These are phyloP conservation scores for Datnioides undecimradiatus DNA, from an alignment of 2,113 vertebrate genomes.

Conservation along the genomic window DNA sequence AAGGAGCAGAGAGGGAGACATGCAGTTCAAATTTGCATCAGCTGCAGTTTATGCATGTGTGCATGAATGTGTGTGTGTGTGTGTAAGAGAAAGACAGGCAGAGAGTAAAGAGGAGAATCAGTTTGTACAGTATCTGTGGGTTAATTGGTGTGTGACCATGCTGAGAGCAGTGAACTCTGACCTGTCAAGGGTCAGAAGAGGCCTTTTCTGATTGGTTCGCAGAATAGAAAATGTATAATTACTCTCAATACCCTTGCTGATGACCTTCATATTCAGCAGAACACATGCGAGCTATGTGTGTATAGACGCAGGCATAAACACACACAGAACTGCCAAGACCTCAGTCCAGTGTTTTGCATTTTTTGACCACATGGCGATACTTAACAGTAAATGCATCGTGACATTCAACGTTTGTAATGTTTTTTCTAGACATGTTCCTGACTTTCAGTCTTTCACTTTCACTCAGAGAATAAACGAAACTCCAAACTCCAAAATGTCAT, in stretches of 20 bases:
- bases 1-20: slow-evolving; percentile 27
- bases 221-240: slow-evolving; percentile 67
- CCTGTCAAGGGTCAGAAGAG: slow-evolving; percentile 34
- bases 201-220: slow-evolving; percentile 62
- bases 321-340: neutral
- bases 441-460: too few relatives aligned
- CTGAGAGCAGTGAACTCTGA: slow-evolving; percentile 63
- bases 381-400: neutral
- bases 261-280: slow-evolving; percentile 63
- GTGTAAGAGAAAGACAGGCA: neutral
- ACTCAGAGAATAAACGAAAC: neutral
- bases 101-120: slow-evolving; percentile 5
- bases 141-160: slow-evolving; percentile 74
- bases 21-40: slow-evolving; percentile 41
- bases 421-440: neutral
- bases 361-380: neutral
- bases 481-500: slow-evolving; percentile 3
- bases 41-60: slow-evolving; percentile 30
- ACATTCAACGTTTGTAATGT: neutral
- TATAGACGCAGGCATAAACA: slow-evolving; percentile 1
- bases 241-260: slow-evolving; percentile 58
- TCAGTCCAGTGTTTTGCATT: neutral
- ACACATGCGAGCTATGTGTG: slow-evolving; percentile 1
- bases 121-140: slow-evolving; percentile 43
- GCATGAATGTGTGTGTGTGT: neutral